Evolutionary conservation across 2,888 invertebrate genomes (phyloP), one percentile per base, ranked within the genome.

Genomic region (Zootermopsis nevadensis): DNA sequence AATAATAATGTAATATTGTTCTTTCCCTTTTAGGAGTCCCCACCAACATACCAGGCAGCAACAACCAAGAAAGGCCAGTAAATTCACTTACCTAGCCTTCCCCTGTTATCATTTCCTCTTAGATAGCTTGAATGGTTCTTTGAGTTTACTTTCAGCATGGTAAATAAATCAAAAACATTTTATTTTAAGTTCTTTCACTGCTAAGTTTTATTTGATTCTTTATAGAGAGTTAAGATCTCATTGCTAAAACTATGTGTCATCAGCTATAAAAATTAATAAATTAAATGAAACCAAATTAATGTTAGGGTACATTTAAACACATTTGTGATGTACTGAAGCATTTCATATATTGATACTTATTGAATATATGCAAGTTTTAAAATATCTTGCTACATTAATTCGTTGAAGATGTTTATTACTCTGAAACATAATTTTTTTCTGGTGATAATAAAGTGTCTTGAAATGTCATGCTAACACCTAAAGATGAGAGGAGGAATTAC

Each of bases 1-100:
- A 42, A 42, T 12, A 42, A 42, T 42, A 42, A 42, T 42, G 38
- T 4, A 15, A n/a, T 48, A 60, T 27, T 60, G 12, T 60, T 31
- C 30, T 74, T 76, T 72, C 31, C 86, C 86, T 89, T 91, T 77
- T 90, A 96, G 96, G 96, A 96, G 91, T 95, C 95, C 89, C 96
- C 96, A 83, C 96, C 96, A 88, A 94, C 93, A 87, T 96, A 96
- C 90, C 93, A 95, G 87, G 94, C 95, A 87, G 94, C 95, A 86
- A 93, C 93, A 87, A 93, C 93, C 86, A 95, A 95, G 90, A 95
- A 95, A 90, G 92, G 94, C 87, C 93, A 95, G 89, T 95, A 92
- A 93, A 87, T 27, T 48, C 31, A 31, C 4, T 2, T 66, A 27
- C 24, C 72, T 69, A 8, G 22, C 67, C 31, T 33, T 48, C 42